Base-by-base conservation (phyloP, 2,888 invertebrate genomes). In the Lasioglossum oenotherae region DNA sequence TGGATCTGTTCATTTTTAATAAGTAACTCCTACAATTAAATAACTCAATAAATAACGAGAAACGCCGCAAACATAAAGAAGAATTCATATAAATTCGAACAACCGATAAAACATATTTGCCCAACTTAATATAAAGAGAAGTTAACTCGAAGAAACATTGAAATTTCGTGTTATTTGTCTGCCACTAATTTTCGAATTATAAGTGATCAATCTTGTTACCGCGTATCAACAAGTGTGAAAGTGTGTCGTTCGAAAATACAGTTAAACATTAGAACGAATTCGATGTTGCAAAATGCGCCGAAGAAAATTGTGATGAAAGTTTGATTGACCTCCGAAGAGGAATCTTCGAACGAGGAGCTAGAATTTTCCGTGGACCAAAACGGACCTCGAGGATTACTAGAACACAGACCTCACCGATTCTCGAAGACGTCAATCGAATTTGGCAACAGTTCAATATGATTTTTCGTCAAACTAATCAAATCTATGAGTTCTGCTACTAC, bases 401-500 rank as follows among this genome's bases (percentile, higher is more conserved):
- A 80, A 23, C 31, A 85, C 72, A 35, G 27, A 60, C 38, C 78
- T 82, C 80, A 23, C 80, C 75, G 57, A 71, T 41, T 67, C 76
- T 78, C 23, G 64, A 82, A 85, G 64, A 46, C 57, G 71, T 60
- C 60, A 71, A 19, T 79, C 53, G 44, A 53, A 78, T 72, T 77
- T 85, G 86, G 82, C 86, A 23, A 10, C 41, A 23, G 2, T 57
- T 82, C 86, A 87, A 49, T 41, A 16, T 16, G 74, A 69, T 86
- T 82, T 82, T 87, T 82, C 74, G 57, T 74, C 67, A 44, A 72
- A 49, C 57, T 81, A 82, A 85, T 81, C 69, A 85, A 86, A 86
- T n/a, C 76, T 49, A 35, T 44, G 64, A 19, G 16, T 46, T 6
- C 46, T 67, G 46, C 64, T 27, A 53, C 49, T 23, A 31, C 2